phyloP scores from a whole-genome alignment of 1,140 invertebrate species.

The honey bee (Apis mellifera) region DNA sequence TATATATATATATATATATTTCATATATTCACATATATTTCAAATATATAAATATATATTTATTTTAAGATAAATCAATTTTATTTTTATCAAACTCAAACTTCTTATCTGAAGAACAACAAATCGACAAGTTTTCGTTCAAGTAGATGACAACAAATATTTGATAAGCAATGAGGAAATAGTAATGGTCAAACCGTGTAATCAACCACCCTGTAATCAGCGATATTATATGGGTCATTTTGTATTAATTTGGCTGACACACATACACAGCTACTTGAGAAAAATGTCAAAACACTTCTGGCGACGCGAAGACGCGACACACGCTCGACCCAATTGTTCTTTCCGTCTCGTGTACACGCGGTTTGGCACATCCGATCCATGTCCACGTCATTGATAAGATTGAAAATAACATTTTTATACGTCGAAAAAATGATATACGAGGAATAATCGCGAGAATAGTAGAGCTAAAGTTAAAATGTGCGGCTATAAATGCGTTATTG shows the following conservation, averaged over 20 bases:
- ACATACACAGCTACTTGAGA: neutral
- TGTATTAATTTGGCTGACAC: conserved; percentile 22
- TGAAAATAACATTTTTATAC: neutral
- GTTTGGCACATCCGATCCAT: neutral
- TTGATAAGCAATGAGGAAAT: neutral
- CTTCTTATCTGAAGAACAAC: neutral
- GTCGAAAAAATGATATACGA: neutral
- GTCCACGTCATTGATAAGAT: conserved; percentile 7
- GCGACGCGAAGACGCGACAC: conserved; percentile 38
- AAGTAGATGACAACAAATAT: no score
- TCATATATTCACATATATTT: no score
- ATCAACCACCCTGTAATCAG: conserved; percentile 14
- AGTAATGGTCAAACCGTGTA: neutral
- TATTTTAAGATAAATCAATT: neutral
- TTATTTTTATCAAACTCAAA: neutral
- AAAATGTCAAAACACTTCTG: conserved; percentile 31
- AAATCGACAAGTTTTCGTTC: neutral
- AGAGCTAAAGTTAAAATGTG: neutral
- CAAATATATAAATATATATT: no score
- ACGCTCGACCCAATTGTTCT: conserved; percentile 39
- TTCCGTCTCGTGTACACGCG: neutral
- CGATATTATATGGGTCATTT: conserved; percentile 33
- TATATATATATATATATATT: no score
- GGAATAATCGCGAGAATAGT: no score
- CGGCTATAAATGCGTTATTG: neutral